Evolutionary conservation across 2,888 invertebrate genomes (phyloP), one percentile per base, ranked within the genome.

Genomic region (Meandrusa payeni): DNA sequence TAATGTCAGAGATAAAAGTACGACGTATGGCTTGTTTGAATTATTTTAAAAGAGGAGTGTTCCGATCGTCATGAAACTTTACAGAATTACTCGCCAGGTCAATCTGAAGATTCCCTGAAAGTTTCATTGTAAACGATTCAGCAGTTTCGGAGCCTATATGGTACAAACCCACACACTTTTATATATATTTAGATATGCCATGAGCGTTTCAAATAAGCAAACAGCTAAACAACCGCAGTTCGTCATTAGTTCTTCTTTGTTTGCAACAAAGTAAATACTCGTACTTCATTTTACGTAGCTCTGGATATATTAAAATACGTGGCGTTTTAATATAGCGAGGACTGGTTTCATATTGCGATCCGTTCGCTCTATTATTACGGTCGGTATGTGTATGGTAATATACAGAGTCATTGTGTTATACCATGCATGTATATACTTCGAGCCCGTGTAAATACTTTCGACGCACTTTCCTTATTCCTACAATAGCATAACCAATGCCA

Each of bases 261-360:
- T 9, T 20, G 32, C 32, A 32, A 32, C 32, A 32, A 32, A 11
- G 32, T 32, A 32, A 32, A n/a, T n/a, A n/a, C n/a, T n/a, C n/a
- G n/a, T n/a, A n/a, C n/a, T n/a, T n/a, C n/a, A n/a, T n/a, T n/a
- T n/a, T n/a, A n/a, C n/a, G n/a, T 11, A 9, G 4, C 19, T 10
- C 31, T n/a, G 19, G 20, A 32, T 20, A 32, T 19, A 32, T 19
- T 11, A 32, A 32, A 19, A 32, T 19, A 20, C 20, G 32, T 11
- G 17, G 19, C 32, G 32, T 32, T 32, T 32, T 32, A 32, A 32
- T 32, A 32, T 11, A 20, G 10, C 27, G 5, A 5, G 12, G 19
- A 37, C 12, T 37, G 12, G 27, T 27, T 27, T 37, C 19, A 27
- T 37, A 27, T 27, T 26, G 27, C 19, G 11, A 37, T 11, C 10